These are phyloP conservation scores for Psittacula derbiana DNA, from an alignment of 2,797 vertebrate species.

Conservation along the genomic window DNA sequence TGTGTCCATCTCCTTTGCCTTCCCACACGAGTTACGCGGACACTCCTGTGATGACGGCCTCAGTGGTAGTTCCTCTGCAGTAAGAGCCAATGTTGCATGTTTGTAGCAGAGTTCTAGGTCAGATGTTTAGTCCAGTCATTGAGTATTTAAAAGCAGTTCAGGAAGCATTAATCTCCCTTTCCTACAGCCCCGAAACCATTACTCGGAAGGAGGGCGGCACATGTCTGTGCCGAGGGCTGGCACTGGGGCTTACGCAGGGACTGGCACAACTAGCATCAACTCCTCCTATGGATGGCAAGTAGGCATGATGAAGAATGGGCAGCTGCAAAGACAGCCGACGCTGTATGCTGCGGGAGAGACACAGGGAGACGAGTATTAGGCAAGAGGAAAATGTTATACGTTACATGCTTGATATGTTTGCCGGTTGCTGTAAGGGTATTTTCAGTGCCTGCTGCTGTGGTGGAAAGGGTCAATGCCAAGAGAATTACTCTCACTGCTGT, in stretches of 20 bases:
- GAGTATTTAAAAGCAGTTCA: conserved; percentile 75
- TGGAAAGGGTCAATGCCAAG: not conserved
- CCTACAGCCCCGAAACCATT: conserved; percentile 99
- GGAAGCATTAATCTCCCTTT: conserved; percentile 73
- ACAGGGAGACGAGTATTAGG: not conserved
- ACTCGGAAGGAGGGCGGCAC: conserved; percentile 98
- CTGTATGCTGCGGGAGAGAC: conserved; percentile 87
- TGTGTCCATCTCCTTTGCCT: conserved; percentile 71
- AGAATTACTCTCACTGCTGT: not conserved
- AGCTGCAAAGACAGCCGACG: conserved; percentile 97
- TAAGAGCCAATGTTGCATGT: conserved; percentile 69
- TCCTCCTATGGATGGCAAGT: conserved; percentile 98
- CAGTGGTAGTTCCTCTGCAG: conserved; percentile 64
- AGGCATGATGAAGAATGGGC: conserved; percentile 97
- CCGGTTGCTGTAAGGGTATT: not conserved
- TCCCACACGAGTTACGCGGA: conserved; percentile 65
- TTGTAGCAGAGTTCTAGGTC: conserved; percentile 78
- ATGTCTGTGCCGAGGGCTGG: conserved; percentile 97
- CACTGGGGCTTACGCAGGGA: conserved; percentile 92
- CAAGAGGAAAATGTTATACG: not conserved
- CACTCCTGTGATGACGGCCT: conserved; percentile 59
- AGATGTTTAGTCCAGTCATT: conserved; percentile 76
- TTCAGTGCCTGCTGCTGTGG: not conserved
- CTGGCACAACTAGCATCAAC: conserved; percentile 98
- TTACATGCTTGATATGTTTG: rapidly evolving